Percentiles rank a stretch among this genome's conserved stretches.
Conservation (phyloP, 2,113 vertebrate genomes). For the Brachypteracias leptosomus region DNA sequence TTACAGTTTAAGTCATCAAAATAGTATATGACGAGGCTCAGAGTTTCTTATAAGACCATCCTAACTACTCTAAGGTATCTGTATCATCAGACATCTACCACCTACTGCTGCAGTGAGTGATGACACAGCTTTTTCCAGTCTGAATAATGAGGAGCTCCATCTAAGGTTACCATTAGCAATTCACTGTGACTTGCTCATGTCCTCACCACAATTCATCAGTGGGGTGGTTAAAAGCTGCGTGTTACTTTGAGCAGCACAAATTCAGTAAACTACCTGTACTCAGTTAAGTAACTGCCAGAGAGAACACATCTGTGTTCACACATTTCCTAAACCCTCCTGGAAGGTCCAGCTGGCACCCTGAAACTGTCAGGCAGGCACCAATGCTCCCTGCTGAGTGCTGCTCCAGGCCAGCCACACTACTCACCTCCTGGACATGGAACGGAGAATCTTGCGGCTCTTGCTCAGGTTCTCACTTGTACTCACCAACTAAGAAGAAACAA, state of each 20-base stretch:
- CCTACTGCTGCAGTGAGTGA: neutral
- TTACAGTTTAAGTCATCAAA: too few relatives aligned
- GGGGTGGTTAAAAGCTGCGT: neutral
- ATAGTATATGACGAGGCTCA: neutral
- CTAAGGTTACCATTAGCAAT: neutral
- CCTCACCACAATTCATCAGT: neutral
- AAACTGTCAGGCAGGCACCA: neutral
- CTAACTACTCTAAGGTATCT: neutral
- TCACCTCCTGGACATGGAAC: constrained; percentile 92
- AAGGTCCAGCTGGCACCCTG: neutral
- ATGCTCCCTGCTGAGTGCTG: rapidly evolving
- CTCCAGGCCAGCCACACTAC: neutral
- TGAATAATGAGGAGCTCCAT: neutral
- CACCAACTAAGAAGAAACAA: constrained; percentile 79
- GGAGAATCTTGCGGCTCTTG: constrained; percentile 90
- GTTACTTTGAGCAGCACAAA: neutral
- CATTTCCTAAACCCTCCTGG: neutral
- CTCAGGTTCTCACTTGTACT: constrained; percentile 93
- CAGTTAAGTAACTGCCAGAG: neutral
- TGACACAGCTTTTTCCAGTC: neutral
- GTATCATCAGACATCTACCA: neutral
- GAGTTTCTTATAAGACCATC: neutral
- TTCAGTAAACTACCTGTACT: neutral
- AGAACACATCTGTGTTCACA: neutral
- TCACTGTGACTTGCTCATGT: neutral